A percentile compares a stretch with the other conserved stretches of the same genome.
Conservation (phyloP, 2,797 vertebrate species). For the Dendrocincla fuliginosa region DNA sequence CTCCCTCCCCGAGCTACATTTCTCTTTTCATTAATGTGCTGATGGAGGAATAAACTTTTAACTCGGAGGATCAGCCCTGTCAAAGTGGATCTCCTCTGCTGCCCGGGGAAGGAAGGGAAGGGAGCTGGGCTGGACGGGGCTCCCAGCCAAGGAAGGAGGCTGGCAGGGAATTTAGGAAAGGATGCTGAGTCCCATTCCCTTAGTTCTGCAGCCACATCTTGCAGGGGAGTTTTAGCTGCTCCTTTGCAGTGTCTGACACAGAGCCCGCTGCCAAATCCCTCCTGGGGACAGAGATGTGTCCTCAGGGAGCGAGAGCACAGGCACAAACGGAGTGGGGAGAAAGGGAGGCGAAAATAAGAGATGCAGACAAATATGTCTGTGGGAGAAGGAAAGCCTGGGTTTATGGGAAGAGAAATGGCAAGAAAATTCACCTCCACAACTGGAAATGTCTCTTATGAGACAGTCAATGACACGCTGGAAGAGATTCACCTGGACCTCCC, state of each 20-base stretch:
- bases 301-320: rapidly evolving
- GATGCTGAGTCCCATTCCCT: not conserved
- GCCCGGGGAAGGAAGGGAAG: not conserved
- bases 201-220: not conserved
- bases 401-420: rapidly evolving
- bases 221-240: not conserved
- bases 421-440: not conserved
- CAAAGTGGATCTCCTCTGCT: slow-evolving; percentile 5
- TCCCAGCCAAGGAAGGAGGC: not conserved
- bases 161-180: not conserved
- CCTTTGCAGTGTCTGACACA: not conserved
- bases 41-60: slow-evolving; percentile 52
- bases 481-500: not conserved
- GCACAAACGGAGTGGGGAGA: not conserved
- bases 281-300: not conserved
- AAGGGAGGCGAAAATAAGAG: rapidly evolving
- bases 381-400: not conserved
- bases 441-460: not conserved
- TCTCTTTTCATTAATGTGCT: slow-evolving; percentile 33
- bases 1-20: not conserved
- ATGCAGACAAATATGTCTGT: rapidly evolving
- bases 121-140: not conserved
- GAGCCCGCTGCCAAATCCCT: not conserved
- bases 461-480: not conserved
- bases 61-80: slow-evolving; percentile 24